These are phyloP conservation scores for Diploptera punctata DNA, from an alignment of 2,888 invertebrate genomes.

Conservation along the genomic window DNA sequence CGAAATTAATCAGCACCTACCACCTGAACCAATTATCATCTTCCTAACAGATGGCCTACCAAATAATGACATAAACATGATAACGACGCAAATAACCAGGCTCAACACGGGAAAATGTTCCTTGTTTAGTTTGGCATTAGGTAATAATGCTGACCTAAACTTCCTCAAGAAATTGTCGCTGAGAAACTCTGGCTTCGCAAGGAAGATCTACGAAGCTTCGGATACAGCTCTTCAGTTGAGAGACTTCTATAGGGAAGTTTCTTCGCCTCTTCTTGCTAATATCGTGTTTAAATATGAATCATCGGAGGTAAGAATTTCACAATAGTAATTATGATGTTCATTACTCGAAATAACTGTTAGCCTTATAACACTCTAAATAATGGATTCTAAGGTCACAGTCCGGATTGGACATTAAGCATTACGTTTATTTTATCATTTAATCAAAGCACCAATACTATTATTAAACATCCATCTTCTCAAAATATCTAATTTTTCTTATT, in stretches of 20 bases:
- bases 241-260: constrained; percentile 71
- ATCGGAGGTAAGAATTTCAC: constrained; percentile 55
- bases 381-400: too few species aligned
- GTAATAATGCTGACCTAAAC: constrained; percentile 68
- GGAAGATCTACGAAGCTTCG: constrained; percentile 73
- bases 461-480: too few species aligned
- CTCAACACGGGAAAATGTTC: constrained; percentile 57
- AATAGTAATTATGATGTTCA: too few species aligned
- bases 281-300: constrained; percentile 68
- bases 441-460: too few species aligned
- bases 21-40: constrained; percentile 62
- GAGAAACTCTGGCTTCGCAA: constrained; percentile 69
- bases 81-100: constrained; percentile 60
- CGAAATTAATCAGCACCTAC: neutral
- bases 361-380: too few species aligned
- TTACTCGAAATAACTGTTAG: too few species aligned
- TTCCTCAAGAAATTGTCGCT: constrained; percentile 70
- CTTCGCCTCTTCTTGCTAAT: constrained; percentile 70
- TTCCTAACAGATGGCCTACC: constrained; percentile 73
- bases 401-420: too few species aligned
- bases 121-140: constrained; percentile 74
- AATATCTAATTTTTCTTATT: too few species aligned
- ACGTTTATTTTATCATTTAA: too few species aligned
- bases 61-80: constrained; percentile 62
- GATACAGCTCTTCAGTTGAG: constrained; percentile 71